These are phyloP conservation scores for Doris montereyensis DNA, from an alignment of 2,888 invertebrate species.

Conservation along the genomic window DNA sequence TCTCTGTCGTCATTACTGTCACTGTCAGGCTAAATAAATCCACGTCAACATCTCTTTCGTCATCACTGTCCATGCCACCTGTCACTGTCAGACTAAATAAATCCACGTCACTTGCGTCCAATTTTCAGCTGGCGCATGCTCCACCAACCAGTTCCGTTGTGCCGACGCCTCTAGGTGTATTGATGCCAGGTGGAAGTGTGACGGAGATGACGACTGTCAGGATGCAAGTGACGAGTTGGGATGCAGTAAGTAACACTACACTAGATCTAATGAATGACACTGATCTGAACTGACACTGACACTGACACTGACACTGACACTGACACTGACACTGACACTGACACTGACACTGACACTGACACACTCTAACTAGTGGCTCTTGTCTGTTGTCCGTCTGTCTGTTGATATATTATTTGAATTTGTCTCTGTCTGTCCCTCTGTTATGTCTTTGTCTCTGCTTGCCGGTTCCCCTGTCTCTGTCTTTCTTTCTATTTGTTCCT, in stretches of 20 bases:
- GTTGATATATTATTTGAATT: background rate
- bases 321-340: conserved; percentile 1
- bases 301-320: conserved; percentile 14
- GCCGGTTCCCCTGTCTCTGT: background rate
- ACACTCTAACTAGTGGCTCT: background rate
- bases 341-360: conserved; percentile 1
- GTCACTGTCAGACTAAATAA: too few relatives aligned
- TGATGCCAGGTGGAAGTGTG: conserved; percentile 41
- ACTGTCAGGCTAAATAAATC: too few relatives aligned
- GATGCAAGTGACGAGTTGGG: conserved; percentile 41
- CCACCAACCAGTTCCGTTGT: conserved; percentile 40
- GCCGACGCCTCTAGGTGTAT: conserved; percentile 42
- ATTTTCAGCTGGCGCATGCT: conserved; percentile 38
- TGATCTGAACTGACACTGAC: background rate
- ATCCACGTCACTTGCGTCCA: too few relatives aligned
- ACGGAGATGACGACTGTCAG: conserved; percentile 40
- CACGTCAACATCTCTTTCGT: too few relatives aligned
- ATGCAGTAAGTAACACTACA: conserved; percentile 41
- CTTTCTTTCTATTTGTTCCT: too few relatives aligned
- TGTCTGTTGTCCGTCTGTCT: background rate
- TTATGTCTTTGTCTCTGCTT: background rate
- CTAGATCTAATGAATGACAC: background rate
- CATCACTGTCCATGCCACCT: too few relatives aligned
- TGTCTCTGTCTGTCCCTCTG: background rate
- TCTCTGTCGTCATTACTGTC: too few relatives aligned